Evolutionary conservation across 2,797 vertebrate genomes (phyloP).

Genomic region (Rhynchonycteris naso): DNA sequence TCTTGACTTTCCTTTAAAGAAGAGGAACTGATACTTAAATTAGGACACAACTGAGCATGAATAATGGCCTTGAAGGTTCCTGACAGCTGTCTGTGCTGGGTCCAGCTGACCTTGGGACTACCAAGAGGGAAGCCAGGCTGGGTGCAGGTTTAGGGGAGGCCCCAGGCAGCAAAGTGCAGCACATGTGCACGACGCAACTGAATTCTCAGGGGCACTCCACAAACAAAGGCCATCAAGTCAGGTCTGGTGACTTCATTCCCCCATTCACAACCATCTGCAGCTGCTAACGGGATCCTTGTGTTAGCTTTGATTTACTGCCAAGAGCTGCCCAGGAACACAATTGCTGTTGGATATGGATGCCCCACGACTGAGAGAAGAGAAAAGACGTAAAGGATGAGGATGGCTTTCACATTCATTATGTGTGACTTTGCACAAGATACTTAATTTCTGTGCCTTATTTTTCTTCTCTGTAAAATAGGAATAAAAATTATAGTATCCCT

Average conservation of each 20-base stretch:
- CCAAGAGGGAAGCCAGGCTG: neutral
- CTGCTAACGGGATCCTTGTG: slow-evolving; percentile 36
- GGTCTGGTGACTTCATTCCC: neutral
- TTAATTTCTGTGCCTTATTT: neutral
- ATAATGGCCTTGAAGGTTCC: neutral
- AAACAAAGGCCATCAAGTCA: slow-evolving; percentile 55
- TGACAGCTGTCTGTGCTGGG: neutral
- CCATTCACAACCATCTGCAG: slow-evolving; percentile 3
- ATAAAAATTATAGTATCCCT: neutral
- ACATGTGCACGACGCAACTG: neutral
- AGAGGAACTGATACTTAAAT: neutral
- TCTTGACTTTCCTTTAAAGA: slow-evolving; percentile 8
- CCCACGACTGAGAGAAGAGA: neutral
- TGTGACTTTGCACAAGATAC: neutral
- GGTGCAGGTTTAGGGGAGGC: neutral
- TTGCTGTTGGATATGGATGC: neutral
- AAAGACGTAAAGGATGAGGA: neutral
- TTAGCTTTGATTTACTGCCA: neutral
- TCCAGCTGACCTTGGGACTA: neutral
- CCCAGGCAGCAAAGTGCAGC: neutral
- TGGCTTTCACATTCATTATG: neutral
- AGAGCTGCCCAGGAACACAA: neutral
- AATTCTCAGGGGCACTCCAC: slow-evolving; percentile 34
- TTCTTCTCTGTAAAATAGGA: slow-evolving; percentile 32
- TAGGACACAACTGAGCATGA: neutral